Conservation (phyloP, 2,888 invertebrate genomes). For the Apamea epomidion region DNA sequence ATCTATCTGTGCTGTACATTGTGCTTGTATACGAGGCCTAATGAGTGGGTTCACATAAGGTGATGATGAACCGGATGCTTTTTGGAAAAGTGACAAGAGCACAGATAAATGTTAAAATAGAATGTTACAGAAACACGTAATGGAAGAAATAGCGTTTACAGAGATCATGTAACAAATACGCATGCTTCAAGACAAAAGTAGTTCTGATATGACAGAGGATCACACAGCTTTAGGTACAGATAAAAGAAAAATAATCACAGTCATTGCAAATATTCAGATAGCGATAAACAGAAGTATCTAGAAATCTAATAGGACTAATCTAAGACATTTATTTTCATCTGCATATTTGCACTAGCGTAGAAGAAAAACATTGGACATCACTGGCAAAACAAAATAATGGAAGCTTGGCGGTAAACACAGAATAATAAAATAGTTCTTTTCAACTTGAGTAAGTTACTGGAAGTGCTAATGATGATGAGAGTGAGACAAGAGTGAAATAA, state of each 20-base stretch:
- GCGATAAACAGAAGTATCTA: constrained; percentile 16
- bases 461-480: constrained; percentile 70
- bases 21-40: constrained; percentile 31
- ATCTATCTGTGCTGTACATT: constrained; percentile 61
- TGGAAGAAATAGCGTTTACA: constrained; percentile 48
- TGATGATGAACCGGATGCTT: constrained; percentile 14
- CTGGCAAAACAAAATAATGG: constrained; percentile 61
- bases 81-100: constrained; percentile 40
- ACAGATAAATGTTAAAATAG: constrained; percentile 63
- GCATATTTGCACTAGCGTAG: constrained; percentile 62
- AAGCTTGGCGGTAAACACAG: constrained; percentile 74
- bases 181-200: constrained; percentile 63
- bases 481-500: constrained; percentile 65
- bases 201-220: constrained; percentile 39
- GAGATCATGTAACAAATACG: constrained; percentile 46
- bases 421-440: constrained; percentile 75
- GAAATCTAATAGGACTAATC: constrained; percentile 19
- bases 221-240: constrained; percentile 45
- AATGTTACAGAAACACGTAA: constrained; percentile 52
- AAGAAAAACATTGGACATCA: constrained; percentile 54
- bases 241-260: constrained; percentile 39
- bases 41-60: constrained; percentile 21
- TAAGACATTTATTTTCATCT: constrained; percentile 50
- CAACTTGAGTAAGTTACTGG: constrained; percentile 79
- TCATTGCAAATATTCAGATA: constrained; percentile 67